These are phyloP conservation scores for Apotomis betuletana DNA, from an alignment of 2,888 invertebrate species.

Conservation along the genomic window DNA sequence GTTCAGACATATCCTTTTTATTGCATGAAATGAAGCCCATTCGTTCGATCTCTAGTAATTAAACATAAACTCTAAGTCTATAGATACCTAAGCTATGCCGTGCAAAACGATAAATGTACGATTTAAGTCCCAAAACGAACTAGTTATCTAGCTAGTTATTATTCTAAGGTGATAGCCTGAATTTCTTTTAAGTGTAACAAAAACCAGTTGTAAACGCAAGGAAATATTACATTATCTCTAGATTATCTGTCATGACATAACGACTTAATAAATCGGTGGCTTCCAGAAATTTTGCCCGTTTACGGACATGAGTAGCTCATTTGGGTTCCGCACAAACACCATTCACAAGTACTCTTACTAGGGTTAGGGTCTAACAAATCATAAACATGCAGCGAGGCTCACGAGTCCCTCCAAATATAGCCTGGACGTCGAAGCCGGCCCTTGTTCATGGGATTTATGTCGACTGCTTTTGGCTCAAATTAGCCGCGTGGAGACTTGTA, in stretches of 20 bases:
- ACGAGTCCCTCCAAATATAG: conserved; percentile 75
- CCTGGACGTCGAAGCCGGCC: conserved; percentile 66
- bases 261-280: conserved; percentile 7
- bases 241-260: neutral
- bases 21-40: too few species aligned
- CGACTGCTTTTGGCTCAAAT: conserved; percentile 76
- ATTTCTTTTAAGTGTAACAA: too few species aligned
- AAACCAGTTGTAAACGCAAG: neutral
- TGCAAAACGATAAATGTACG: too few species aligned
- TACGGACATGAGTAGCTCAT: conserved; percentile 28
- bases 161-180: too few species aligned
- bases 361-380: conserved; percentile 66
- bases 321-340: conserved; percentile 24
- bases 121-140: too few species aligned
- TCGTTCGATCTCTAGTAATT: too few species aligned
- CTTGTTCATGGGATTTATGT: conserved; percentile 76
- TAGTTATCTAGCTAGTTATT: too few species aligned
- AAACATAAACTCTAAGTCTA: too few species aligned
- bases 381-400: conserved; percentile 72
- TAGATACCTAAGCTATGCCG: too few species aligned
- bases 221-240: conserved; percentile 1
- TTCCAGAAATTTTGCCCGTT: conserved; percentile 23
- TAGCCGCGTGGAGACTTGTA: conserved; percentile 70
- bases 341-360: conserved; percentile 34
- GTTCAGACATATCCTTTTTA: too few species aligned